phyloP scores from a whole-genome alignment of 2,797 vertebrate genomes.

The Pangasius macronema region DNA sequence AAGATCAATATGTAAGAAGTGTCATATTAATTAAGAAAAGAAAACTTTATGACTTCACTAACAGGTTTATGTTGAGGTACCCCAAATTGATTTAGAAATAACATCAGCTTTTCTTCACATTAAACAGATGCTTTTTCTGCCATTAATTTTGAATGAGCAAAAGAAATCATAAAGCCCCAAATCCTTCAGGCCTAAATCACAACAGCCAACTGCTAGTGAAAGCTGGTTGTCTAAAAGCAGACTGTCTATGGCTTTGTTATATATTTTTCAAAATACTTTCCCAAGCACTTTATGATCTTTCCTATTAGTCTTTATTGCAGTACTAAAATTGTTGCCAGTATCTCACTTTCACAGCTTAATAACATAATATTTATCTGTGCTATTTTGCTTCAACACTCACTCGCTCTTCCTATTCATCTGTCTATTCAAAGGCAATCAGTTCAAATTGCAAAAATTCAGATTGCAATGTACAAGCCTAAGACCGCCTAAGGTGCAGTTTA shows the following conservation, averaged over 20 bases:
- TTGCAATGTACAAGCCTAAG: background rate
- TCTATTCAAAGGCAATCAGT: conserved; percentile 6
- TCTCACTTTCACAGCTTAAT: background rate
- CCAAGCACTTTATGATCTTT: conserved; percentile 5
- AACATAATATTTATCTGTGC: conserved; percentile 12
- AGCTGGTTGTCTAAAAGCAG: background rate
- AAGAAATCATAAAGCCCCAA: background rate
- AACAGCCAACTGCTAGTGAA: background rate
- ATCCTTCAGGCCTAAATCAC: background rate
- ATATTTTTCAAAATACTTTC: conserved; percentile 3
- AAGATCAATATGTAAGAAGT: background rate
- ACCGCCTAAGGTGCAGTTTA: background rate
- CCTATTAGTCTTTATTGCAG: conserved; percentile 19
- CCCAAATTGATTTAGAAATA: background rate
- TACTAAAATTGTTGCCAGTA: background rate
- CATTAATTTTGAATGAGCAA: background rate
- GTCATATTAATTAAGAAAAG: conserved; percentile 3
- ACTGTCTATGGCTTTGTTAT: background rate
- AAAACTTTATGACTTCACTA: background rate
- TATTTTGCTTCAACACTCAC: conserved; percentile 12
- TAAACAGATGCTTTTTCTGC: background rate
- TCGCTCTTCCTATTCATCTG: conserved; percentile 1
- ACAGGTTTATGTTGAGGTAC: background rate
- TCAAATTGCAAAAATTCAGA: background rate
- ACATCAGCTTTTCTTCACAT: background rate